Base-by-base conservation (phyloP, 1,140 invertebrate species). In the Phenacoccus solenopsis region DNA sequence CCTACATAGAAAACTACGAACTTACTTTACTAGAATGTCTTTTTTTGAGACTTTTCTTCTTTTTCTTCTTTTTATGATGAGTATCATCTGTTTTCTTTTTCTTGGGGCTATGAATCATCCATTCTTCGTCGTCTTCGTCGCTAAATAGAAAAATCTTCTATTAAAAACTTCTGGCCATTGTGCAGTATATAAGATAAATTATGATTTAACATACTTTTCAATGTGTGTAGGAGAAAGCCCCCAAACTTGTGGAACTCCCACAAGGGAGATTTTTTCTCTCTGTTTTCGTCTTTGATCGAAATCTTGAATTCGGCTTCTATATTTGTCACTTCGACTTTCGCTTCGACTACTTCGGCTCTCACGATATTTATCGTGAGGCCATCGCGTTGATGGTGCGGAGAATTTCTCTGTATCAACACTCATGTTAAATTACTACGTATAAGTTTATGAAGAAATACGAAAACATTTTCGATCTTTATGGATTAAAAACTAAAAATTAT, bases 201-300 rank as follows among this genome's bases (percentile, higher is more conserved):
- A n/a, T n/a, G n/a, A n/a, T n/a, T n/a, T n/a, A n/a, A 81, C 83
- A 16, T 81, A 87, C 85, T 87, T 81, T 74, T 83, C 80, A 21
- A 78, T 74, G 74, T 81, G 81, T 0, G 80, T 74, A 1, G 90
- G 90, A 21, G 88, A 90, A 77, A 86, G 86, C 49, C 84, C 85
- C 89, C 89, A 91, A 32, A 90, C 82, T 69, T 83, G 80, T 1
- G 82, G 77, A 4, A 87, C 83, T 12, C 88, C 88, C 70, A 84
- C 78, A 69, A 86, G 80, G 49, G 88, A 88, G 57, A 91, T 88
- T 73, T 84, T 80, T 72, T 91, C 90, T 64, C 90, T 79, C 71
- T 90, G 84, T 74, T 85, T 82, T 73, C 88, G 78, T 72, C 89
- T 77, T 28, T 74, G 59, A n/a, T 76, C 74, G 24, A n/a, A 68